Percentiles rank a stretch among this genome's conserved stretches.
Conservation (phyloP, 92 coral and sea anemone species). For the Chrysogorgia sp. region DNA sequence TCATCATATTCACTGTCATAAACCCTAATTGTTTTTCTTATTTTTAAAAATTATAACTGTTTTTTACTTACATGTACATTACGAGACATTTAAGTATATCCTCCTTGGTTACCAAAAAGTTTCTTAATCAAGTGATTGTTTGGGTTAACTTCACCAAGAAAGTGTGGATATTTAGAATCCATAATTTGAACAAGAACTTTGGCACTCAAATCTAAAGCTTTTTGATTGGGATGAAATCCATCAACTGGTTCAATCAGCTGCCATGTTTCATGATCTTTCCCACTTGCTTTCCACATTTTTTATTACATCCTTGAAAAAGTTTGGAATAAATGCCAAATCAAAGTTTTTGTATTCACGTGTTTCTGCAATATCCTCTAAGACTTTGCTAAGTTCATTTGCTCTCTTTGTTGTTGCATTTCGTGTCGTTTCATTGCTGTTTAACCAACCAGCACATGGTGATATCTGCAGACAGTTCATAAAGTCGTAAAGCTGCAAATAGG, state of each 20-base stretch:
- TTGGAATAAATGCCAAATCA: conserved; percentile 78
- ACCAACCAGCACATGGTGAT: conserved; percentile 90
- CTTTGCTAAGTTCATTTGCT: conserved; percentile 72
- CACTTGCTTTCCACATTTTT: conserved; percentile 34
- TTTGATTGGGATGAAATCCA: conserved; percentile 91
- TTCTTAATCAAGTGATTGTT: conserved; percentile 67
- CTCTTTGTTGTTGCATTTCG: conserved; percentile 77
- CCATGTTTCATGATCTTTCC: conserved; percentile 70
- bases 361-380: conserved; percentile 72
- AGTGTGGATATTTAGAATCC: conserved; percentile 77
- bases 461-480: conserved; percentile 89
- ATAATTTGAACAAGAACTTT: conserved; percentile 65
- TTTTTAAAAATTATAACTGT: background rate
- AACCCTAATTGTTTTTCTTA: too few species aligned
- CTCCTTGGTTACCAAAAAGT: conserved; percentile 93
- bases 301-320: conserved; percentile 21
- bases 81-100: too few species aligned
- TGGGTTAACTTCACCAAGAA: conserved; percentile 85
- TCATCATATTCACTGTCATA: too few species aligned
- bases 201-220: conserved; percentile 75
- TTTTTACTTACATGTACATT: background rate
- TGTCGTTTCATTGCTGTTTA: conserved; percentile 84
- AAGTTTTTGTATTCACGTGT: conserved; percentile 66
- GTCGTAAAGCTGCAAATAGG: conserved; percentile 81
- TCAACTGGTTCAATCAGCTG: conserved; percentile 90